Conservation (phyloP, 2,113 vertebrate species). For the Acanthochromis polyacanthus region DNA sequence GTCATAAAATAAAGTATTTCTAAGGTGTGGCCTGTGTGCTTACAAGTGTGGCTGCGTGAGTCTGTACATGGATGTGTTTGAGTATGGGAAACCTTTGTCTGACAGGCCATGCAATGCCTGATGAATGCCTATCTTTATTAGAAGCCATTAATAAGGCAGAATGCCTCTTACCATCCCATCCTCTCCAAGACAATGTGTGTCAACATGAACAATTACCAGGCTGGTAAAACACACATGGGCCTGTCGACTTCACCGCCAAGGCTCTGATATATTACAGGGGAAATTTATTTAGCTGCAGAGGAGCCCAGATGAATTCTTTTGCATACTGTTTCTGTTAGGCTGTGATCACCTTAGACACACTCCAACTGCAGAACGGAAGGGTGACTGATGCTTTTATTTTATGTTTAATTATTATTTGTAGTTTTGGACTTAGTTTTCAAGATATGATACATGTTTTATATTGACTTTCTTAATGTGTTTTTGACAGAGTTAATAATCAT, state of each 20-base stretch:
- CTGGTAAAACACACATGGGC: slow-evolving; percentile 74
- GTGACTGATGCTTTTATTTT: too few species aligned
- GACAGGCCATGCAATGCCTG: slow-evolving; percentile 69
- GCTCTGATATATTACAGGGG: slow-evolving; percentile 74
- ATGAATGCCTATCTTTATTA: slow-evolving; percentile 82
- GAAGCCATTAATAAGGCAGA: slow-evolving; percentile 80
- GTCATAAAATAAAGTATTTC: too few species aligned
- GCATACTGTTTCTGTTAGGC: slow-evolving; percentile 67
- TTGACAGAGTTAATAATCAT: too few species aligned
- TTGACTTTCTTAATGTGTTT: too few species aligned
- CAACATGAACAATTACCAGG: slow-evolving; percentile 83
- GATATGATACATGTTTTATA: too few species aligned
- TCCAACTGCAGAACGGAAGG: slow-evolving; percentile 6
- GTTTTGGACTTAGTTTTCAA: too few species aligned
- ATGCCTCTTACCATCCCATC: slow-evolving; percentile 73
- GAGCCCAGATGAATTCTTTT: slow-evolving; percentile 71
- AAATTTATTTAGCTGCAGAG: slow-evolving; percentile 77
- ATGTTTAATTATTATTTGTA: neutral
- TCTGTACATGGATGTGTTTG: neutral
- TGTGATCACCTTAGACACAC: slow-evolving; percentile 52
- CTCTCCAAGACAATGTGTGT: slow-evolving; percentile 76
- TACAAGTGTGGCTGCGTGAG: too few species aligned
- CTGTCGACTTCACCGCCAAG: slow-evolving; percentile 70
- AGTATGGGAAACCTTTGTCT: slow-evolving; percentile 26
- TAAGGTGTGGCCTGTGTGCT: neutral